Evolutionary conservation across 2,113 vertebrate genomes (phyloP).

Genomic region (Mirounga angustirostris): DNA sequence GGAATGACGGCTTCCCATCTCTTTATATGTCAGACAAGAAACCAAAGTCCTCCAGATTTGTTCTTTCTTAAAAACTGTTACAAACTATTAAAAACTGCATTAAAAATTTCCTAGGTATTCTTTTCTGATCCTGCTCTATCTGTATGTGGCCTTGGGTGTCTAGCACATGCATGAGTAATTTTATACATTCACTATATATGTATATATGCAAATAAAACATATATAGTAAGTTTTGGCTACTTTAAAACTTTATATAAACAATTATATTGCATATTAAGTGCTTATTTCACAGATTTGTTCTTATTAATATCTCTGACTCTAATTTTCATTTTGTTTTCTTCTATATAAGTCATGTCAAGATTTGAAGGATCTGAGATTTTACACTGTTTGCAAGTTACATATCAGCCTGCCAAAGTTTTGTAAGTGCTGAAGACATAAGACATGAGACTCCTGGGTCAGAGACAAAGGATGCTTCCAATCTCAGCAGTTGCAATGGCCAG

Average conservation of each 20-base stretch:
- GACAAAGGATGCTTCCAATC: background rate
- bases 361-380: background rate
- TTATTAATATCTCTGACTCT: background rate
- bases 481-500: background rate
- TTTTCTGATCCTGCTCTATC: background rate
- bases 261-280: background rate
- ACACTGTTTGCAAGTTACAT: background rate
- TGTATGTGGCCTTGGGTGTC: background rate
- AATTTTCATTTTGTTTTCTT: background rate
- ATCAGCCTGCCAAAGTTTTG: background rate
- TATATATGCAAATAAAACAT: background rate
- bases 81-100: background rate
- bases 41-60: background rate
- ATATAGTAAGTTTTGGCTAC: background rate
- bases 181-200: background rate
- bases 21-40: background rate
- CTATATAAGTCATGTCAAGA: background rate
- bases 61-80: background rate
- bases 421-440: background rate
- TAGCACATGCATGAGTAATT: background rate
- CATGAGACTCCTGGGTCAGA: background rate
- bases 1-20: background rate
- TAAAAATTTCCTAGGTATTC: background rate
- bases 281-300: background rate
- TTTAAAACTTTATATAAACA: background rate